Percentiles rank a stretch among this genome's conserved stretches.
phyloP scores from a whole-genome alignment of 2,888 invertebrate species.

The Xanthia togata region DNA sequence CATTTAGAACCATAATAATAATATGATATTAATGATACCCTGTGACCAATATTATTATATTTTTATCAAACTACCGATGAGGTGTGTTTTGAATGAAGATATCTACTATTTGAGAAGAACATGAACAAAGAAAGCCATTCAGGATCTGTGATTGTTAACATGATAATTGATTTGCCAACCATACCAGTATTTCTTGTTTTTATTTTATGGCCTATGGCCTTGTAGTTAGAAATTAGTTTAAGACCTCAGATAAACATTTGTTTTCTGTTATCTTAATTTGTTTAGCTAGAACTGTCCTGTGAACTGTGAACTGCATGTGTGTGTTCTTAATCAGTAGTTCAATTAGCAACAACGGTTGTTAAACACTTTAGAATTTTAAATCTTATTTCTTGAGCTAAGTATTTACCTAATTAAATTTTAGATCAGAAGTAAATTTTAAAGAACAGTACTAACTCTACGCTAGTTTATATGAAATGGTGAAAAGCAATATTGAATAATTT shows the following conservation, averaged over 20 bases:
- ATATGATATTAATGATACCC: not conserved
- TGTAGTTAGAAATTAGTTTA: conserved; percentile 53
- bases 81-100: not conserved
- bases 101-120: not conserved
- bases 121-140: conserved; percentile 8
- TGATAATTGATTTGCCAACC: not conserved
- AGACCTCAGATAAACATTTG: conserved; percentile 29
- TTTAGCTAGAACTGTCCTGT: not conserved
- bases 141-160: conserved; percentile 3
- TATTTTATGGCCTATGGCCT: conserved; percentile 30
- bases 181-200: conserved; percentile 37
- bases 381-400: not conserved
- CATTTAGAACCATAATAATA: not conserved
- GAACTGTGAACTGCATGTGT: no score
- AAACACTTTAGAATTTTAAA: not conserved
- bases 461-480: not conserved
- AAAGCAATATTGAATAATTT: not conserved
- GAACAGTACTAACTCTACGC: no score
- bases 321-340: not conserved
- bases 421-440: not conserved
- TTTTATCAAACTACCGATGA: not conserved
- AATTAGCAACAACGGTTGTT: not conserved
- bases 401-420: not conserved
- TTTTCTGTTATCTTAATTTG: conserved; percentile 14
- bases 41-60: conserved; percentile 9